phyloP scores from a whole-genome alignment of 1,140 invertebrate species.

The Leptinotarsa undecemlineata region DNA sequence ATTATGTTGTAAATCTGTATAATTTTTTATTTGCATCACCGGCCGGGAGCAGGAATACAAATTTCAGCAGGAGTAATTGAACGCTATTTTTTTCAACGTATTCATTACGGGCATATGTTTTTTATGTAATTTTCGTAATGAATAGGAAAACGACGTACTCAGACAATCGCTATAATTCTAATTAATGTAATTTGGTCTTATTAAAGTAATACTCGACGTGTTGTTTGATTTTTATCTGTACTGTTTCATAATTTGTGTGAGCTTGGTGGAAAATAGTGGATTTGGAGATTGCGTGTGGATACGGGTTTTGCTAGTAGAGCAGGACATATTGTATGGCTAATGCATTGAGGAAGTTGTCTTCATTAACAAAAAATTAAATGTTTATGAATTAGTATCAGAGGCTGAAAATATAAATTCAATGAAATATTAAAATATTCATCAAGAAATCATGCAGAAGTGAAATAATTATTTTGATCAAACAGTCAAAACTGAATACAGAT shows the following conservation, averaged over 20 bases:
- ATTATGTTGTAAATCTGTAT: constrained; percentile 8
- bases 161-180: constrained; percentile 8
- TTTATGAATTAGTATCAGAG: too few species aligned
- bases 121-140: constrained; percentile 7
- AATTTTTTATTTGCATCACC: constrained; percentile 8
- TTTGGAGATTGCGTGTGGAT: background rate
- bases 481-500: too few species aligned
- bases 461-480: too few species aligned
- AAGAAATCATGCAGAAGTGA: too few species aligned
- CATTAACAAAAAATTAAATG: too few species aligned
- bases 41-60: background rate
- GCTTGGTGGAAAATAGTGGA: background rate
- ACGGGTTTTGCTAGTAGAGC: too few species aligned
- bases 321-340: too few species aligned
- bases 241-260: constrained; percentile 5
- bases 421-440: too few species aligned
- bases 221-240: constrained; percentile 1
- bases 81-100: constrained; percentile 1
- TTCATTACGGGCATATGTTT: constrained; percentile 2
- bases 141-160: constrained; percentile 7
- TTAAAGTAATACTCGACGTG: constrained; percentile 1
- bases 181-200: background rate
- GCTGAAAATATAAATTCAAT: too few species aligned
- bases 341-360: too few species aligned
- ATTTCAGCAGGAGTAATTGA: constrained; percentile 8